A percentile compares a stretch with the other conserved stretches of the same genome.
phyloP scores from a whole-genome alignment of 1,140 invertebrate genomes.

The Pinna nobilis region DNA sequence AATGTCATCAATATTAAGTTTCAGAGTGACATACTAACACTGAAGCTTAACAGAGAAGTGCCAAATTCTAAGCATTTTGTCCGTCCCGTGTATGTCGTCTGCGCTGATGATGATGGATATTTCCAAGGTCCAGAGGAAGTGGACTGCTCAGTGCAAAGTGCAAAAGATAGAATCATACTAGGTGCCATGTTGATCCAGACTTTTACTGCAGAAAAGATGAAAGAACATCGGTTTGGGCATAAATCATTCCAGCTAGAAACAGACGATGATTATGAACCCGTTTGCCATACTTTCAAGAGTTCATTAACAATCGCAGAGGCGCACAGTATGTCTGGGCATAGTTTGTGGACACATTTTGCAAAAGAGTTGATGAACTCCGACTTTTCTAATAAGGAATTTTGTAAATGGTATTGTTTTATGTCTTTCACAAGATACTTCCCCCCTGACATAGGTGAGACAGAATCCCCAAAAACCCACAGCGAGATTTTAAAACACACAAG shows the following conservation, averaged over 20 bases:
- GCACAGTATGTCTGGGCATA: slow-evolving; percentile 83
- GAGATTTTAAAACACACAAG: slow-evolving; percentile 83
- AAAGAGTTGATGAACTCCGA: slow-evolving; percentile 83
- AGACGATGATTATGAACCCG: slow-evolving; percentile 77
- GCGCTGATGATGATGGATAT: slow-evolving; percentile 81
- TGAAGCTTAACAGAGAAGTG: slow-evolving; percentile 56
- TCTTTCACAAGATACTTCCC: slow-evolving; percentile 89
- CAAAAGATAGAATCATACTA: slow-evolving; percentile 85
- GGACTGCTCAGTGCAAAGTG: slow-evolving; percentile 83
- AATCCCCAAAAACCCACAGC: slow-evolving; percentile 79
- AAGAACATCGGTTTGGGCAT: slow-evolving; percentile 84
- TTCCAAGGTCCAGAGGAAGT: slow-evolving; percentile 86
- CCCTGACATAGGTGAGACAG: slow-evolving; percentile 72
- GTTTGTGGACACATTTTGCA: slow-evolving; percentile 90
- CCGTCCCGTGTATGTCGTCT: slow-evolving; percentile 75
- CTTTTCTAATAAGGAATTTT: slow-evolving; percentile 78
- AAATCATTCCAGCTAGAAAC: slow-evolving; percentile 86
- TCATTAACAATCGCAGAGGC: slow-evolving; percentile 83
- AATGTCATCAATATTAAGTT: slow-evolving; percentile 64
- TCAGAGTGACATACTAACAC: slow-evolving; percentile 53
- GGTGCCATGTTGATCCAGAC: slow-evolving; percentile 89
- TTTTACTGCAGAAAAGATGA: slow-evolving; percentile 91
- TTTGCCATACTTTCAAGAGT: slow-evolving; percentile 79
- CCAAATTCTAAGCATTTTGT: slow-evolving; percentile 69
- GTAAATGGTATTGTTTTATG: slow-evolving; percentile 92